Evolutionary conservation across 2,113 vertebrate species (phyloP).

Genomic region (Siniperca chuatsi): DNA sequence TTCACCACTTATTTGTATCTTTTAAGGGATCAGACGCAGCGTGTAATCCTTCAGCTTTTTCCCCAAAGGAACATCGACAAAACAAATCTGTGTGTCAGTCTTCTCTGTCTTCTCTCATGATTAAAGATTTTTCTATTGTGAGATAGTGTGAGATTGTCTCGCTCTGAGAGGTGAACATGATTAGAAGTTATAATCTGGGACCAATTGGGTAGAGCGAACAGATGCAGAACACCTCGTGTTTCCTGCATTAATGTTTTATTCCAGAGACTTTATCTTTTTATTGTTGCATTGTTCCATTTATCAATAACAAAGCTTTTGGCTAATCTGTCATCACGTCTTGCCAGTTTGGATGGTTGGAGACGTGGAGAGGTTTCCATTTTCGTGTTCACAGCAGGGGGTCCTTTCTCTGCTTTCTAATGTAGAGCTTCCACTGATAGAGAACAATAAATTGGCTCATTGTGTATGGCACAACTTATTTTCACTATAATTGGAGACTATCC

Average conservation of each 20-base stretch:
- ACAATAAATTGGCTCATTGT: slow-evolving; percentile 68
- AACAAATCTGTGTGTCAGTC: slow-evolving; percentile 21
- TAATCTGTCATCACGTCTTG: slow-evolving; percentile 55
- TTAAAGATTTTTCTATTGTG: slow-evolving; percentile 34
- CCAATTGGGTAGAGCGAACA: neutral
- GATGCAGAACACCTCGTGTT: slow-evolving; percentile 15
- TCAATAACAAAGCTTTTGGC: slow-evolving; percentile 68
- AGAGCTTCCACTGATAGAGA: slow-evolving; percentile 52
- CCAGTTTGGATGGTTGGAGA: slow-evolving; percentile 75
- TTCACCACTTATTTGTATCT: slow-evolving; percentile 41
- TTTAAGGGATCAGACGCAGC: slow-evolving; percentile 12
- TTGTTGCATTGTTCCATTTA: slow-evolving; percentile 35
- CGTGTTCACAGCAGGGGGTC: slow-evolving; percentile 73
- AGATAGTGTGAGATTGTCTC: slow-evolving; percentile 3
- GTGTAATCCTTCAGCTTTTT: slow-evolving; percentile 37
- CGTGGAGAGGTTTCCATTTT: slow-evolving; percentile 71
- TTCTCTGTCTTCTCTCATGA: slow-evolving; percentile 1
- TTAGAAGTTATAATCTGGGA: slow-evolving; percentile 24
- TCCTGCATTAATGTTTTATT: slow-evolving; percentile 13
- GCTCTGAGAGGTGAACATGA: slow-evolving; percentile 17
- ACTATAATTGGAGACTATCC: slow-evolving; percentile 66
- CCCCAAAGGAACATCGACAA: slow-evolving; percentile 2
- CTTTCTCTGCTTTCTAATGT: slow-evolving; percentile 37
- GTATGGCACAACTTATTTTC: slow-evolving; percentile 33
- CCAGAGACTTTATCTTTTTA: slow-evolving; percentile 2